Conservation (phyloP, 1,140 invertebrate species). For the Cherax destructor region DNA sequence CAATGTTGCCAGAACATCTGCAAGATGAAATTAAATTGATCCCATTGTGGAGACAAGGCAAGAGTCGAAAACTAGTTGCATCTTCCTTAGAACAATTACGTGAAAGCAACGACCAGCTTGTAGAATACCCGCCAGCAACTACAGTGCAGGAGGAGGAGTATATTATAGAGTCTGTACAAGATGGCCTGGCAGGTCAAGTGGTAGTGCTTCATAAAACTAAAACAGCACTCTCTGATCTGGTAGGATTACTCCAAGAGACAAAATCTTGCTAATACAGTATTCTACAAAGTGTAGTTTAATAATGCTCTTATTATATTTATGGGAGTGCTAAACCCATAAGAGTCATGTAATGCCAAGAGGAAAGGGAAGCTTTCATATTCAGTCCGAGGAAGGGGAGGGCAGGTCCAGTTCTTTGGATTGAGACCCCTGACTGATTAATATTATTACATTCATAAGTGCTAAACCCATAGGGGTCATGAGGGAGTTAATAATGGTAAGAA, state of each 20-base stretch:
- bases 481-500: no score
- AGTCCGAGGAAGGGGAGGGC: no score
- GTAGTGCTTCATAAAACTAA: slow-evolving; percentile 69
- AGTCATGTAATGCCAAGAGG: no score
- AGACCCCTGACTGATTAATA: no score
- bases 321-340: no score
- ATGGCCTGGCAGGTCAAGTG: slow-evolving; percentile 69
- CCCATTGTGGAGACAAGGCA: slow-evolving; percentile 56
- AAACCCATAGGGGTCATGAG: no score
- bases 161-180: slow-evolving; percentile 60
- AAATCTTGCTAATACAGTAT: neutral
- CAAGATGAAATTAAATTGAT: slow-evolving; percentile 53
- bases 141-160: slow-evolving; percentile 47
- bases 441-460: no score
- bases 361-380: no score
- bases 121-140: slow-evolving; percentile 51
- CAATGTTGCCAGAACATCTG: slow-evolving; percentile 48
- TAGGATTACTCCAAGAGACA: slow-evolving; percentile 67
- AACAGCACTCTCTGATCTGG: slow-evolving; percentile 63
- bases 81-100: slow-evolving; percentile 48
- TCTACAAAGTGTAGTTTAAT: no score
- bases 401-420: no score
- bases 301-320: no score
- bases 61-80: slow-evolving; percentile 54
- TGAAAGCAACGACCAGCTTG: slow-evolving; percentile 62